Evolutionary conservation across 2,113 vertebrate species (phyloP), one percentile per base, ranked within the genome.

Genomic region (Bucco capensis): DNA sequence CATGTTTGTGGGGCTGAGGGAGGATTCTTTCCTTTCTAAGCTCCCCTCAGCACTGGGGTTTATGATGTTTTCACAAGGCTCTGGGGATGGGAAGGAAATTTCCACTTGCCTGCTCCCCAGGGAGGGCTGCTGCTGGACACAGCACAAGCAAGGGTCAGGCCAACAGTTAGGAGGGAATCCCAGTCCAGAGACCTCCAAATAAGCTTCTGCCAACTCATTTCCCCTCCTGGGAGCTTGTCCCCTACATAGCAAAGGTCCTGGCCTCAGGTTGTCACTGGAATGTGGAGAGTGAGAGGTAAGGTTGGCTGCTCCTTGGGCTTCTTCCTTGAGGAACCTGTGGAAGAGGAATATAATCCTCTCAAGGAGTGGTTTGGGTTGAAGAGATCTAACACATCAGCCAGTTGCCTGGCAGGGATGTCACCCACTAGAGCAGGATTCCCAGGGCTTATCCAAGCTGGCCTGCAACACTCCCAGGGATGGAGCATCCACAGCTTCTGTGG

Each of bases 71-170:
- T 96, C 94, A 50, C 94, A 94, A 93, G 96, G 73, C 81, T 3
- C 88, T 18, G 61, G 70, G 83, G 90, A 72, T 53, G 64, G 88
- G 81, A 77, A 95, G 96, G 96, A 97, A 97, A 97, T 96, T 97
- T 97, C 96, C 96, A 96, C 91, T 96, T 30, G 78, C 60, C 86
- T 65, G 47, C 46, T 14, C 25, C 57, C 38, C 78, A 49, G 73
- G 35, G 49, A 38, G 24, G 73, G 65, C 64, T 31, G 65, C 4
- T 66, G 53, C 67, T n/a, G 64, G 85, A 65, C 83, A n/a, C 28
- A 7, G 1, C 0, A 6, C 33, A 50, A 46, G 8, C 7, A 8
- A 25, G 62, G 76, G 50, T 71, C 80, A 82, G 81, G 81, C 44
- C 23, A 3, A 72, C n/a, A 62, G 28, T 24, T 18, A 15, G 0